These are phyloP conservation scores for Eulemur coronatus DNA, from an alignment of 2,797 vertebrate genomes.

Conservation along the genomic window DNA sequence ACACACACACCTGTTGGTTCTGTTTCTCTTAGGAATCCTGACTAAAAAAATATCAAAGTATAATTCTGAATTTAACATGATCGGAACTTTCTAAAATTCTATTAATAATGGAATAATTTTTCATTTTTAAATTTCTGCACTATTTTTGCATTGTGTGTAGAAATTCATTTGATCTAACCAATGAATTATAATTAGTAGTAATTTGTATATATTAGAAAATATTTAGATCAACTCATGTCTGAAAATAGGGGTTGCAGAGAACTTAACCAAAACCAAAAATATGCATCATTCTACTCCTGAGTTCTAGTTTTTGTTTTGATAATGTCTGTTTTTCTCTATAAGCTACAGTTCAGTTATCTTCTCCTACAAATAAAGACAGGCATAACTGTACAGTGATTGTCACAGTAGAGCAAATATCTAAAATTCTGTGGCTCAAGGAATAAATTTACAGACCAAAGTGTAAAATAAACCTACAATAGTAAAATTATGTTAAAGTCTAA, in stretches of 20 bases:
- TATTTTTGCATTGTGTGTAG: neutral
- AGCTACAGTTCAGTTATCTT: neutral
- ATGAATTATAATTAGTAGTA: neutral
- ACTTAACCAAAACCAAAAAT: neutral
- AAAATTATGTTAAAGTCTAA: neutral
- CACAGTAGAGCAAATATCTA: neutral
- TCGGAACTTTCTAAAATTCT: neutral
- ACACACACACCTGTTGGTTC: neutral
- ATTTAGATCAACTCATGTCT: neutral
- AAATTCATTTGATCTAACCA: neutral
- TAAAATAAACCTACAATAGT: neutral
- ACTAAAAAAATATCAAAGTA: neutral
- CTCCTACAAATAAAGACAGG: neutral
- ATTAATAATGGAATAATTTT: neutral
- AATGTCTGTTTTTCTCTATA: neutral
- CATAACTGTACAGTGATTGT: neutral
- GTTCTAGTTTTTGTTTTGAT: neutral
- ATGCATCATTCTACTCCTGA: neutral
- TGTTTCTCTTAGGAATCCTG: neutral
- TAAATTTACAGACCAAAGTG: neutral
- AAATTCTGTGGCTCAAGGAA: neutral
- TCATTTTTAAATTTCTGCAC: neutral
- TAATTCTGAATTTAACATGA: neutral
- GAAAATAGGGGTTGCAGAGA: neutral
- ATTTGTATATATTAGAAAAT: neutral